phyloP scores from a whole-genome alignment of 2,113 vertebrate species.

The Triplophysa siluroides region DNA sequence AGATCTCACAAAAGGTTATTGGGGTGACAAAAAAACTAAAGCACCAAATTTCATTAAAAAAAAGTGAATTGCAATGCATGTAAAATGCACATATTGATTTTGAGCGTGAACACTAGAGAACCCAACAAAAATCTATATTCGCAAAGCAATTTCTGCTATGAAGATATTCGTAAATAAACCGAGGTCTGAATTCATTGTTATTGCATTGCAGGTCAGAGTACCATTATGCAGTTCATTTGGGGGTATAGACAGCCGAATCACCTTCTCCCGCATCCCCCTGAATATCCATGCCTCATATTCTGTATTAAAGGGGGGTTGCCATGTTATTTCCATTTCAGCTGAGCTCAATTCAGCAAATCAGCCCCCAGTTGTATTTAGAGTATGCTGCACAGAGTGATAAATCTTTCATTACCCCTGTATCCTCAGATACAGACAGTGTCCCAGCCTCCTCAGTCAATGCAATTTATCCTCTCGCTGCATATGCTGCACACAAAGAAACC shows the following conservation, averaged over 20 bases:
- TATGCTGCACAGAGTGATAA: constrained; percentile 80
- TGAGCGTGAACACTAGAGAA: constrained; percentile 13
- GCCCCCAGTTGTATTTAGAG: constrained; percentile 81
- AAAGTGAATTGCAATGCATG: constrained; percentile 55
- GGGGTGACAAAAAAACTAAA: background rate
- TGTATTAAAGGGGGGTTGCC: constrained; percentile 68
- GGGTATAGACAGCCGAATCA: constrained; percentile 74
- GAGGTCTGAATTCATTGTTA: constrained; percentile 72
- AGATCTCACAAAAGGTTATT: constrained; percentile 53
- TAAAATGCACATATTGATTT: constrained; percentile 28
- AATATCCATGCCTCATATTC: constrained; percentile 72
- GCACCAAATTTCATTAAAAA: constrained; percentile 11
- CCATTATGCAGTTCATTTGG: constrained; percentile 81
- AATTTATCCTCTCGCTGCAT: constrained; percentile 71
- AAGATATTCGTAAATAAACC: constrained; percentile 73
- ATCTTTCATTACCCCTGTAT: constrained; percentile 82
- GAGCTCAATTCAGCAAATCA: constrained; percentile 74
- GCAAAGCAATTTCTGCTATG: constrained; percentile 59
- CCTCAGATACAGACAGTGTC: constrained; percentile 72
- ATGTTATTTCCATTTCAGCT: constrained; percentile 68
- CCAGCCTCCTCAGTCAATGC: constrained; percentile 73
- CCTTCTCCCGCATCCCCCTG: constrained; percentile 71
- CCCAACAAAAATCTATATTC: constrained; percentile 28
- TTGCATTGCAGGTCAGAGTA: constrained; percentile 78
- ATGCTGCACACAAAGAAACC: constrained; percentile 75